These are phyloP conservation scores for Oscheius sp. DNA, from an alignment of 2,888 invertebrate genomes.

Conservation along the genomic window DNA sequence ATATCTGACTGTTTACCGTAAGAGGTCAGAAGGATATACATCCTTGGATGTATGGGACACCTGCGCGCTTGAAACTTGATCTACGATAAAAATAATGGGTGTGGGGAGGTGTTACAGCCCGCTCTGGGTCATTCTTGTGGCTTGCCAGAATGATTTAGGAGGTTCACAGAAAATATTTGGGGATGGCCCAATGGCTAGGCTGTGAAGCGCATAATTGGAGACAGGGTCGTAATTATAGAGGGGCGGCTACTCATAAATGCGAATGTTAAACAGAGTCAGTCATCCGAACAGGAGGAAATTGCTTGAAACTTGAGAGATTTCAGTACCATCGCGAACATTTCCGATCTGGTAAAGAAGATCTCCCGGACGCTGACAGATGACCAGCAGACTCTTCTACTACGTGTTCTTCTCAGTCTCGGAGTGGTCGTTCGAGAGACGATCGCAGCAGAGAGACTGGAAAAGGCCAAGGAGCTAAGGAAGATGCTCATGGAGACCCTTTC, in stretches of 20 bases:
- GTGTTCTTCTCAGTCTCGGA: slow-evolving; percentile 40
- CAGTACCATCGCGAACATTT: slow-evolving; percentile 15
- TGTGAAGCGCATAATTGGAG: slow-evolving; percentile 32
- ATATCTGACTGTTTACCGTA: not conserved
- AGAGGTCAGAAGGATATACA: not conserved
- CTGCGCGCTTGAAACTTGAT: slow-evolving; percentile 23
- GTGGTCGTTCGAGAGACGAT: slow-evolving; percentile 39
- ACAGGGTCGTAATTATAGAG: slow-evolving; percentile 23
- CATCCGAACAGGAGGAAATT: slow-evolving; percentile 14
- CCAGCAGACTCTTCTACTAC: slow-evolving; percentile 44
- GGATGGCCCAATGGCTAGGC: slow-evolving; percentile 22
- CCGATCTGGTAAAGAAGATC: slow-evolving; percentile 14
- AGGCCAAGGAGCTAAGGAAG: slow-evolving; percentile 41
- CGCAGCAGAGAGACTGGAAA: slow-evolving; percentile 11
- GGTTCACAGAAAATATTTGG: not conserved
- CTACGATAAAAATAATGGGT: slow-evolving; percentile 28
- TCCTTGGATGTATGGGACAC: not conserved
- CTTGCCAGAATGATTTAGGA: not conserved
- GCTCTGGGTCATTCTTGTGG: not conserved
- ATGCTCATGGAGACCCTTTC: slow-evolving; percentile 42
- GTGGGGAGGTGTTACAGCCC: not conserved
- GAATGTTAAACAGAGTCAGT: slow-evolving; percentile 2
- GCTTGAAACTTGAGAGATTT: not conserved
- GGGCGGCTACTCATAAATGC: slow-evolving; percentile 3
- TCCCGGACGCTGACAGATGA: slow-evolving; percentile 39